Percentiles rank a stretch among this genome's conserved stretches.
These are phyloP conservation scores for Stenchaetothrips biformis DNA, from an alignment of 2,888 invertebrate genomes.

Conservation along the genomic window DNA sequence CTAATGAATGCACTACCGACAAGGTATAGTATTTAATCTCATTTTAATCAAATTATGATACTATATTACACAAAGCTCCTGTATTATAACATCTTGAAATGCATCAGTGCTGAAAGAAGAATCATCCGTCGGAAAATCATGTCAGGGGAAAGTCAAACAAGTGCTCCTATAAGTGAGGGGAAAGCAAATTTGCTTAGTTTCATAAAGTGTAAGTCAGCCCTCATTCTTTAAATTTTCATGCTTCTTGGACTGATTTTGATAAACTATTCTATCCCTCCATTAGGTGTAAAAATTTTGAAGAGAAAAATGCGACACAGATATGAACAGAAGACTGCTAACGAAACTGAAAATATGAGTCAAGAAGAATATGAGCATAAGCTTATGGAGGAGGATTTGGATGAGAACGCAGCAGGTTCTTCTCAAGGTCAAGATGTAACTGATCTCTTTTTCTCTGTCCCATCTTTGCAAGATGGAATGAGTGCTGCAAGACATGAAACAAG, in stretches of 20 bases:
- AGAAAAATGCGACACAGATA: slow-evolving; percentile 4
- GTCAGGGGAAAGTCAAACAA: not conserved
- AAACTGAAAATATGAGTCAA: not conserved
- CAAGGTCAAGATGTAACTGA: not conserved
- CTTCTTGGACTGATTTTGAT: not conserved
- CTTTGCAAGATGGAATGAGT: not conserved
- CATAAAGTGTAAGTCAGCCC: not conserved
- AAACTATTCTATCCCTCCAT: not conserved
- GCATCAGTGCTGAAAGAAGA: not conserved
- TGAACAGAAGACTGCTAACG: not conserved
- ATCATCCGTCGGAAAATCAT: not conserved
- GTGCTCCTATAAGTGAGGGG: not conserved
- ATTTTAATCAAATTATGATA: not conserved
- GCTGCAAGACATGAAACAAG: too few relatives aligned
- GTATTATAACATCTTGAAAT: not conserved
- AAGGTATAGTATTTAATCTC: not conserved
- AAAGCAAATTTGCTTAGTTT: not conserved
- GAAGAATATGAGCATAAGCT: not conserved
- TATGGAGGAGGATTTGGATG: not conserved
- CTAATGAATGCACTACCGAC: not conserved
- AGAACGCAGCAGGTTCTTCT: not conserved
- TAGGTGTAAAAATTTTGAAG: not conserved
- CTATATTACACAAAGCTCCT: not conserved
- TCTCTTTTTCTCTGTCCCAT: not conserved
- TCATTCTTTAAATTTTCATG: not conserved